Evolutionary conservation across 2,888 invertebrate genomes (phyloP).

Genomic region (Helobdella robusta): DNA sequence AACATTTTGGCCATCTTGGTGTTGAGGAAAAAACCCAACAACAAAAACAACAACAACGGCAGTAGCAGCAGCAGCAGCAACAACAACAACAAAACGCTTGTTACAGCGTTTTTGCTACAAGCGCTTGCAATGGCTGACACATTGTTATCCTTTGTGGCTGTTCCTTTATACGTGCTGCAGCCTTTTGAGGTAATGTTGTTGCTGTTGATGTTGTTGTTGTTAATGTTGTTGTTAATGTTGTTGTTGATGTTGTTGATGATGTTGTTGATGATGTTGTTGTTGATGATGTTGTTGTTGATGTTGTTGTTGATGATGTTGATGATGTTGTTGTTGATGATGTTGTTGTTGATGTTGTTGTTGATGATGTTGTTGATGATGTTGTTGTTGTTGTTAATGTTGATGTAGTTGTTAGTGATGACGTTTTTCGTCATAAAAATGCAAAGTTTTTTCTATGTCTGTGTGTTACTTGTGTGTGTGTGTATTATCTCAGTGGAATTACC

Average conservation of each 20-base stretch:
- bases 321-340: too few species aligned
- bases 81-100: constrained; percentile 18
- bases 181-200: constrained; percentile 5
- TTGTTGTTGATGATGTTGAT: too few species aligned
- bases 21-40: constrained; percentile 28
- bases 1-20: constrained; percentile 35
- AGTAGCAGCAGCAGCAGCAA: neutral
- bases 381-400: too few species aligned
- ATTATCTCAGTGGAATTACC: neutral
- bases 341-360: too few species aligned
- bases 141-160: constrained; percentile 33
- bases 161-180: constrained; percentile 34
- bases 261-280: too few species aligned
- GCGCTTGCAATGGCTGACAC: constrained; percentile 36
- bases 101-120: constrained; percentile 34
- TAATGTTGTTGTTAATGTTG: too few species aligned
- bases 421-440: too few species aligned
- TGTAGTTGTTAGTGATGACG: too few species aligned
- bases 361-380: too few species aligned
- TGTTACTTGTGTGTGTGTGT: neutral
- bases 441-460: neutral
- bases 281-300: too few species aligned
- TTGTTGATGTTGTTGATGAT: too few species aligned
- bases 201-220: too few species aligned
- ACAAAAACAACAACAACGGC: constrained; percentile 27